A percentile compares a stretch with the other conserved stretches of the same genome.
Evolutionary conservation across 2,888 invertebrate species (phyloP).

Genomic region (Athalia circularis): DNA sequence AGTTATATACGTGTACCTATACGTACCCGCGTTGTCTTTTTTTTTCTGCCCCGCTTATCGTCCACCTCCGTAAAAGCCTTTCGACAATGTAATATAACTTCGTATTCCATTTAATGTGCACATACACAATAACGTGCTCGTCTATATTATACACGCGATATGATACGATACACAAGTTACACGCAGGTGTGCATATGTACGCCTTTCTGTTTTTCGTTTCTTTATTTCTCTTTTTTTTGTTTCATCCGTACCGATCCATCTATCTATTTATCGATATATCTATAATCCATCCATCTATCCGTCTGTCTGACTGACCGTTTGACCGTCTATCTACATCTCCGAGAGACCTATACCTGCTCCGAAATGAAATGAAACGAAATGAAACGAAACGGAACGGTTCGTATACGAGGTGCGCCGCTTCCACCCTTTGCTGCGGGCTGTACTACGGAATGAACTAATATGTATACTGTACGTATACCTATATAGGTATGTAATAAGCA

Average conservation of each 20-base stretch:
- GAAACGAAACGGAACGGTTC: background rate
- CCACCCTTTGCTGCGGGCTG: background rate
- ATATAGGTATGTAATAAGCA: background rate
- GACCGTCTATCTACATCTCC: constrained; percentile 18
- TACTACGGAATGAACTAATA: background rate
- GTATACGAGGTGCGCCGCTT: background rate
- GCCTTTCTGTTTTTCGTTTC: background rate
- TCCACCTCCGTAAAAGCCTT: background rate
- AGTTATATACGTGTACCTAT: background rate
- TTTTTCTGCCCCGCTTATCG: background rate
- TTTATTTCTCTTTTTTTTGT: background rate
- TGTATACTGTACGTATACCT: too few relatives aligned
- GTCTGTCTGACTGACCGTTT: constrained; percentile 11
- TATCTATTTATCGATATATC: constrained; percentile 4
- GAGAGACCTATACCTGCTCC: background rate
- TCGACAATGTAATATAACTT: too few relatives aligned
- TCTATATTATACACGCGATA: background rate
- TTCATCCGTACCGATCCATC: background rate
- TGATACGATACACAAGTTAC: background rate
- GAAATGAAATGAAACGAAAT: background rate
- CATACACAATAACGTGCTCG: too few relatives aligned
- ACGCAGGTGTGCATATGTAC: background rate
- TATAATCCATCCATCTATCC: constrained; percentile 9
- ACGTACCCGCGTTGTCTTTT: background rate
- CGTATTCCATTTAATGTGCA: too few relatives aligned